A percentile compares a stretch with the other conserved stretches of the same genome.
Conservation (phyloP, 2,797 vertebrate species). For the Babyrousa celebensis region DNA sequence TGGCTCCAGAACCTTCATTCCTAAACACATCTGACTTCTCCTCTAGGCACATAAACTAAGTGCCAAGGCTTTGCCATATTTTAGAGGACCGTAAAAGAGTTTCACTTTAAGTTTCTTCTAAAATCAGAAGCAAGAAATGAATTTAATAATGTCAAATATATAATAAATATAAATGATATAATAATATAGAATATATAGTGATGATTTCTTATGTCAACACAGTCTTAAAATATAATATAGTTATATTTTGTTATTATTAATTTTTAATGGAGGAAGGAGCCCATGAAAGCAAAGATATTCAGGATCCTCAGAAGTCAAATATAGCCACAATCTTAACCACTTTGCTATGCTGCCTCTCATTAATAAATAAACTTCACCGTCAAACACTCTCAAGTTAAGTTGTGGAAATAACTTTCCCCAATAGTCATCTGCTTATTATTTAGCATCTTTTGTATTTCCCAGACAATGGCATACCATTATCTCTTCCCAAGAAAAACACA, state of each 20-base stretch:
- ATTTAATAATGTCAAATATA: neutral
- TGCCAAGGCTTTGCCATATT: neutral
- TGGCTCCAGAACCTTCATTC: neutral
- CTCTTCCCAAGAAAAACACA: neutral
- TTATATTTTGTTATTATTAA: neutral
- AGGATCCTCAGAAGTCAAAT: neutral
- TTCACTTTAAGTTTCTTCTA: neutral
- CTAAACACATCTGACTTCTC: neutral
- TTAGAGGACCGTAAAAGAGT: neutral
- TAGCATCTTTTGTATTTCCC: neutral
- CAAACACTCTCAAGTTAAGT: neutral
- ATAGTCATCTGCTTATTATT: neutral
- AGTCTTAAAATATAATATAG: neutral
- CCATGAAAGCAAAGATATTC: neutral
- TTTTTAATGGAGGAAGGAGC: neutral
- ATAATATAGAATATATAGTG: neutral
- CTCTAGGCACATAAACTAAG: neutral
- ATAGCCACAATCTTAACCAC: neutral
- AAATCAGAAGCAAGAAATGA: neutral
- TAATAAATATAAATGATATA: too few relatives aligned
- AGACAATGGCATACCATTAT: neutral
- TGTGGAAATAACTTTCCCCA: neutral
- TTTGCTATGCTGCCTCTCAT: neutral
- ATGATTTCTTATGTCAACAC: neutral
- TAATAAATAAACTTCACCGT: neutral